A percentile compares a stretch with the other conserved stretches of the same genome.
These are phyloP conservation scores for Bos javanicus DNA, from an alignment of 2,113 vertebrate species.

Conservation along the genomic window DNA sequence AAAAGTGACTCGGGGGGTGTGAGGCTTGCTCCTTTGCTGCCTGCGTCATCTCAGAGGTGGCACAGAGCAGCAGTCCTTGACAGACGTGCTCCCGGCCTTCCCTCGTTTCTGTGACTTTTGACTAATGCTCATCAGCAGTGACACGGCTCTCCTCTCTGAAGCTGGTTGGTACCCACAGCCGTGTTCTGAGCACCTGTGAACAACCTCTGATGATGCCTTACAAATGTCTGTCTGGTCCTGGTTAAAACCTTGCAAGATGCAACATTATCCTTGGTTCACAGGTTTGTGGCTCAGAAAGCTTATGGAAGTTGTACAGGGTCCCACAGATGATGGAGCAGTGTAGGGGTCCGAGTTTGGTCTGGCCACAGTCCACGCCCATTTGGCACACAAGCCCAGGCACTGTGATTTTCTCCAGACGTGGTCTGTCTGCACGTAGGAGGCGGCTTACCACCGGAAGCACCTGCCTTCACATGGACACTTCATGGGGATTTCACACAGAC, in stretches of 20 bases:
- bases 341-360: background rate
- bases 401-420: background rate
- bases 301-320: background rate
- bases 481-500: background rate
- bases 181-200: background rate
- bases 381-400: too few species aligned
- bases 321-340: background rate
- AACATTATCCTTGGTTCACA: background rate
- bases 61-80: background rate
- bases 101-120: background rate
- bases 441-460: background rate
- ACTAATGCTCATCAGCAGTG: too few species aligned
- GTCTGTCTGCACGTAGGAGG: background rate
- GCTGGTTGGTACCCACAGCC: background rate
- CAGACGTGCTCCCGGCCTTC: background rate
- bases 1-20: slow-evolving; percentile 48
- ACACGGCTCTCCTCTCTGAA: background rate
- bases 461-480: background rate
- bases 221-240: background rate
- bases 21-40: background rate
- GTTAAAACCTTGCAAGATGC: background rate
- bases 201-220: background rate
- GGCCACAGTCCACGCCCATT: too few species aligned
- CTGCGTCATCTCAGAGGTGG: background rate
- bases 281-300: background rate